These are phyloP conservation scores for Volucella zonaria DNA, from an alignment of 2,888 invertebrate species.

Conservation along the genomic window DNA sequence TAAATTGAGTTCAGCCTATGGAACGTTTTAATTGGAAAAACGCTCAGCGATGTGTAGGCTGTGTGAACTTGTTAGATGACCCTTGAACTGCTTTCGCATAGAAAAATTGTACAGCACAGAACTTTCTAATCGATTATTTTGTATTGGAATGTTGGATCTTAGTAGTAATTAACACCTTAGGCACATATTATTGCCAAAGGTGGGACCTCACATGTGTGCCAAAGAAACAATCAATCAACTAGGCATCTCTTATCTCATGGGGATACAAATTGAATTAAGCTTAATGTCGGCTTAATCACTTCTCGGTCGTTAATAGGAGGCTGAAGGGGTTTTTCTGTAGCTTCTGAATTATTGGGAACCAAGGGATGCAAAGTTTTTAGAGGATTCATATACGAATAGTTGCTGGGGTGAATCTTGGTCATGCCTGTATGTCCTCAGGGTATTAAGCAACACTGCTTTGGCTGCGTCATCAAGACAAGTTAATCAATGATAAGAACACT, in stretches of 20 bases:
- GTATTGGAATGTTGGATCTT: constrained; percentile 1
- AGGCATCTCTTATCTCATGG: constrained; percentile 9
- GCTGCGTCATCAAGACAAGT: too few species aligned
- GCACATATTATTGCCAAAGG: constrained; percentile 18
- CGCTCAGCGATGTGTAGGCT: not conserved
- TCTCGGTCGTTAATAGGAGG: too few species aligned
- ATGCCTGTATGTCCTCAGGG: too few species aligned
- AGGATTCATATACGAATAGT: too few species aligned
- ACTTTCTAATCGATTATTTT: constrained; percentile 23
- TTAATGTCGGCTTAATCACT: too few species aligned
- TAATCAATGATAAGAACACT: too few species aligned
- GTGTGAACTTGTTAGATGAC: not conserved
- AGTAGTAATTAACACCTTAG: constrained; percentile 39
- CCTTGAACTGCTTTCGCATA: not conserved
- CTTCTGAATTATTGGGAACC: too few species aligned
- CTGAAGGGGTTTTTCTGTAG: too few species aligned
- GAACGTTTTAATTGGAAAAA: constrained; percentile 40
- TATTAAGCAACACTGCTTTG: too few species aligned
- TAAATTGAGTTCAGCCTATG: constrained; percentile 28
- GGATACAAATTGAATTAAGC: too few species aligned
- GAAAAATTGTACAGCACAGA: not conserved
- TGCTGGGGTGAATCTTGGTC: too few species aligned
- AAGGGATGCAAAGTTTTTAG: too few species aligned
- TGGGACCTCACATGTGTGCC: not conserved
- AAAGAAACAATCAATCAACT: constrained; percentile 40